These are phyloP conservation scores for Orthosia incerta DNA, from an alignment of 2,888 invertebrate species.

Conservation along the genomic window DNA sequence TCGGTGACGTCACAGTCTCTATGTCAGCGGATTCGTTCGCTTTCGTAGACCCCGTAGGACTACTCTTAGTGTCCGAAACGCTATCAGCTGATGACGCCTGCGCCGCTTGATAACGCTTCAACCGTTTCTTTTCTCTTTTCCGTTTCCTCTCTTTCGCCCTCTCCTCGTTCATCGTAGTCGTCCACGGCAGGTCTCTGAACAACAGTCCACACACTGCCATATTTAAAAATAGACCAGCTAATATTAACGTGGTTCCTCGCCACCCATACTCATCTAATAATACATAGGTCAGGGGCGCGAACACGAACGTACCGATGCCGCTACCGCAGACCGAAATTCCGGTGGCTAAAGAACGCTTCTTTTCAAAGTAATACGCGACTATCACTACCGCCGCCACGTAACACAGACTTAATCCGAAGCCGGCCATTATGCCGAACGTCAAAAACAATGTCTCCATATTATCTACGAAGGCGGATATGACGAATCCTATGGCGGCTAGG, in stretches of 20 bases:
- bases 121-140: slow-evolving; percentile 90
- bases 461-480: slow-evolving; percentile 94
- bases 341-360: slow-evolving; percentile 95
- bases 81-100: slow-evolving; percentile 93
- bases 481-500: slow-evolving; percentile 94
- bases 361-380: slow-evolving; percentile 97
- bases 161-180: slow-evolving; percentile 91
- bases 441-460: slow-evolving; percentile 95
- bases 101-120: slow-evolving; percentile 83
- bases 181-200: slow-evolving; percentile 93
- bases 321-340: slow-evolving; percentile 97
- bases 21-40: slow-evolving; percentile 76
- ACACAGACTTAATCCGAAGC: slow-evolving; percentile 96
- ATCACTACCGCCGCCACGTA: slow-evolving; percentile 98
- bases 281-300: slow-evolving; percentile 95
- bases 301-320: slow-evolving; percentile 96
- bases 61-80: slow-evolving; percentile 93
- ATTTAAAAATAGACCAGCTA: slow-evolving; percentile 95
- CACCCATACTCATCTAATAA: slow-evolving; percentile 95
- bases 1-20: slow-evolving; percentile 83
- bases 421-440: slow-evolving; percentile 96
- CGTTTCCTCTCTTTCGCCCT: slow-evolving; percentile 92
- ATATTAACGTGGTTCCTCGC: slow-evolving; percentile 95
- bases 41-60: slow-evolving; percentile 91
- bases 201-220: slow-evolving; percentile 95